Evolutionary conservation across 2,797 vertebrate genomes (phyloP).

Genomic region (Propithecus deckenii): DNA sequence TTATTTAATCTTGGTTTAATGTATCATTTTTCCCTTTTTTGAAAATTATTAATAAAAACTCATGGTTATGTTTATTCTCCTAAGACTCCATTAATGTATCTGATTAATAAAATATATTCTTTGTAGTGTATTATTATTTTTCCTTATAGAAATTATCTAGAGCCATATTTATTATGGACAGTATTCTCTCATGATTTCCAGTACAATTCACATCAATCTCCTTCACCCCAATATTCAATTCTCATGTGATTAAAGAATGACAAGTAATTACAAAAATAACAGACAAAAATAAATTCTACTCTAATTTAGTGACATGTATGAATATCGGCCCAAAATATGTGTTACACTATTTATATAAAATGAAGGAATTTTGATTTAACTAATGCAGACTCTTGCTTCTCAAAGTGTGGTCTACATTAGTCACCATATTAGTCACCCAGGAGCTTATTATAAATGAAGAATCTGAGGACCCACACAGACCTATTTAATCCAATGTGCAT

Average conservation of each 20-base stretch:
- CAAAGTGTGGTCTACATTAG: neutral
- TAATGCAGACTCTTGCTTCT: neutral
- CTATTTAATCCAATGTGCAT: neutral
- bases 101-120: neutral
- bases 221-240: neutral
- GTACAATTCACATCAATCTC: neutral
- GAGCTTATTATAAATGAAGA: neutral
- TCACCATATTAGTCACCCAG: fast-evolving
- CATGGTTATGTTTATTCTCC: neutral
- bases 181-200: neutral
- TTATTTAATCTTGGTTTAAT: neutral
- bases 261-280: neutral
- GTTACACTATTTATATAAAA: neutral
- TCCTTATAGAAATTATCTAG: neutral
- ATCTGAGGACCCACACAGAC: neutral
- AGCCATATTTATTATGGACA: neutral
- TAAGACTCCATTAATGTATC: neutral
- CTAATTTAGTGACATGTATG: neutral
- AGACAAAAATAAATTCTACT: neutral
- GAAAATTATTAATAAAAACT: neutral
- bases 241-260: neutral
- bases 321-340: neutral
- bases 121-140: neutral
- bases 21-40: neutral
- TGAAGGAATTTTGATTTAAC: neutral